These are phyloP conservation scores for Enteromius radiatus DNA, from an alignment of 2,797 vertebrate species.

Conservation along the genomic window DNA sequence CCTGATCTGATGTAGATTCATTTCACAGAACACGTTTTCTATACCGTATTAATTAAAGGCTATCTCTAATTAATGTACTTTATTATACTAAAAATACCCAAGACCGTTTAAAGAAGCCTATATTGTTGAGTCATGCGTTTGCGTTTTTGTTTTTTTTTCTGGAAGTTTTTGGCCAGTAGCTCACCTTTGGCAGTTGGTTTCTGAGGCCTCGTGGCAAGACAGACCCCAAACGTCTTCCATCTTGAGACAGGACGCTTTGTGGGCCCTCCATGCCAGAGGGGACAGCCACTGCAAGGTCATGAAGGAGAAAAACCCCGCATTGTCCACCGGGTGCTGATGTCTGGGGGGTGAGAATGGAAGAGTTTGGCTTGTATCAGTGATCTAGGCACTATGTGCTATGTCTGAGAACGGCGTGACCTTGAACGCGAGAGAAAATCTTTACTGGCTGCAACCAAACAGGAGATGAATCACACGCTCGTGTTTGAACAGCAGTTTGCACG, in stretches of 20 bases:
- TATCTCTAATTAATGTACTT: background rate
- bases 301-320: constrained; percentile 85
- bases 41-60: background rate
- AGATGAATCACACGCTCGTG: constrained; percentile 70
- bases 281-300: constrained; percentile 86
- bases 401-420: constrained; percentile 49
- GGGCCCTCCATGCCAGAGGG: constrained; percentile 79
- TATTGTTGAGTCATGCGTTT: background rate
- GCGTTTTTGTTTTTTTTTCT: background rate
- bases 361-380: constrained; percentile 48
- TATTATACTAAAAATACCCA: background rate
- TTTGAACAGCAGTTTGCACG: constrained; percentile 79
- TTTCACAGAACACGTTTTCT: background rate
- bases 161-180: constrained; percentile 18
- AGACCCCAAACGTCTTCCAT: constrained; percentile 82
- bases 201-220: constrained; percentile 82
- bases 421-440: constrained; percentile 57
- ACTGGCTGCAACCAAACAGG: constrained; percentile 49
- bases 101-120: background rate
- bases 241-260: constrained; percentile 74
- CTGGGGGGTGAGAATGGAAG: constrained; percentile 68
- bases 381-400: constrained; percentile 61
- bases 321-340: constrained; percentile 86
- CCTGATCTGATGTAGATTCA: background rate
- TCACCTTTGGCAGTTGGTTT: constrained; percentile 83